Percentiles rank a stretch among this genome's conserved stretches.
Conservation (phyloP, 2,888 invertebrate genomes). For the Diabrotica balteata region DNA sequence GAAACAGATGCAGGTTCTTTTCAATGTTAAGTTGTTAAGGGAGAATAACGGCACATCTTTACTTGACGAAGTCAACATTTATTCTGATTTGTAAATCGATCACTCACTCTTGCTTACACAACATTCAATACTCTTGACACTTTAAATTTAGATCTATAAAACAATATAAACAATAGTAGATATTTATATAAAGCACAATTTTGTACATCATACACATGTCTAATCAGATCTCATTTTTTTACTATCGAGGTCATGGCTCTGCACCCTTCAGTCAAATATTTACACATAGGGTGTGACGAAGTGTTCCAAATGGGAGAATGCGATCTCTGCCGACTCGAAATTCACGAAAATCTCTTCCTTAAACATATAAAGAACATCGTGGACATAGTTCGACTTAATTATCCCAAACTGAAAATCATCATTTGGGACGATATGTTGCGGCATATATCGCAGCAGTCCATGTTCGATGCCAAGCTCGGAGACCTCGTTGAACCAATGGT, state of each 20-base stretch:
- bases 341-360: conserved; percentile 67
- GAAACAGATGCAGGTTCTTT: too few relatives aligned
- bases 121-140: too few relatives aligned
- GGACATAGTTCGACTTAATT: conserved; percentile 66
- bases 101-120: too few relatives aligned
- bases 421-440: conserved; percentile 86
- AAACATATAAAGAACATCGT: conserved; percentile 69
- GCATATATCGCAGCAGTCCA: conserved; percentile 66
- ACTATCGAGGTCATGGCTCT: conserved; percentile 50
- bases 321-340: conserved; percentile 64
- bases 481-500: conserved; percentile 79
- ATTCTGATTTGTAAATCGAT: too few relatives aligned
- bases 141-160: too few relatives aligned
- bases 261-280: conserved; percentile 59
- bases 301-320: conserved; percentile 77
- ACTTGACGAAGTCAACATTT: too few relatives aligned
- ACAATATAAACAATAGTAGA: too few relatives aligned
- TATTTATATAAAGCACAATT: too few relatives aligned
- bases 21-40: too few relatives aligned
- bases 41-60: too few relatives aligned
- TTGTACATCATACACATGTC: too few relatives aligned
- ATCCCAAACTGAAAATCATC: conserved; percentile 68
- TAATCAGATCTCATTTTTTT: too few relatives aligned
- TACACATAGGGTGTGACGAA: conserved; percentile 80
- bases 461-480: conserved; percentile 70